Evolutionary conservation across 2,113 vertebrate genomes (phyloP), one percentile per base, ranked within the genome.

Genomic region (Falcunculus frontatus): DNA sequence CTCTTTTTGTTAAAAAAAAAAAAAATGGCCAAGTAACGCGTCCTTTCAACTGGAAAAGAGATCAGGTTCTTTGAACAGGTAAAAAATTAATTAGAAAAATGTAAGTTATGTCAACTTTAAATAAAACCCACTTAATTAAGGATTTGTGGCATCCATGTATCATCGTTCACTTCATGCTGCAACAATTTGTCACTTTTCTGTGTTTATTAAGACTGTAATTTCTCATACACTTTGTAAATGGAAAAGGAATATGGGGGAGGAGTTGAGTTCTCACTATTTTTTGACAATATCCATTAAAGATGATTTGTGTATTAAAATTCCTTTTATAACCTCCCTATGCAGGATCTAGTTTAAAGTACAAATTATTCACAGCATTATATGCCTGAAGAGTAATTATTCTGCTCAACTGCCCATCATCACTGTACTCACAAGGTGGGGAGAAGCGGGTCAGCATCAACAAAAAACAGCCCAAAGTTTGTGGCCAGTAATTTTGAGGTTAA

Each of bases 31-130:
- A 80, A 95, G 39, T 56, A 86, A 86, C 4, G 4, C 0, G 1
- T 65, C 42, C 35, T 89, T 89, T 87, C 64, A 78, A 68, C 35
- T 46, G 55, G 42, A 81, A 95, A 65, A 47, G 52, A 30, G n/a
- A 72, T 70, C 70, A 56, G 42, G 47, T 39, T 62, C 60, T 87
- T 84, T 68, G 89, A 96, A 86, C 59, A 93, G 70, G 69, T 82
- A 93, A 93, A 91, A 87, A 88, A 84, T 50, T 25, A 84, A 89
- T 92, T 95, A 62, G 62, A 83, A 72, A 87, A 91, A 46, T 72
- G 47, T 76, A 79, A 92, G 87, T 68, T 91, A 30, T 22, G 12
- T 57, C 56, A 90, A 41, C 55, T 87, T 92, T 80, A 85, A 87
- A 89, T 89, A 74, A 81, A n/a, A 21, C 10, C 9, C 50, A 73